phyloP scores from a whole-genome alignment of 1,140 invertebrate genomes.

The Episyrphus balteatus region DNA sequence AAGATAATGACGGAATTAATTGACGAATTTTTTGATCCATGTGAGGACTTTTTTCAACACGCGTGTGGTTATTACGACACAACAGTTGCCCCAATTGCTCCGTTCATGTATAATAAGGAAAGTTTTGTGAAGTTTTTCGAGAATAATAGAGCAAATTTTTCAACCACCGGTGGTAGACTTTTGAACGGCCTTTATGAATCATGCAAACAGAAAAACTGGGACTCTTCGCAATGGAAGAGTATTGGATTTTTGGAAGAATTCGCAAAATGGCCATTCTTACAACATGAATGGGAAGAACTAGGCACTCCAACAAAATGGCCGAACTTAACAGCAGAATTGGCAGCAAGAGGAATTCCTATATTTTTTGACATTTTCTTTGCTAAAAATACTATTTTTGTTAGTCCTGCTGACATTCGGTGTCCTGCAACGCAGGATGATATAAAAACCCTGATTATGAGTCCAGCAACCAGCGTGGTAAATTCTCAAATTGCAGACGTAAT shows the following conservation, averaged over 20 bases:
- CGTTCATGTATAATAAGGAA: conserved; percentile 25
- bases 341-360: conserved; percentile 20
- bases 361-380: conserved; percentile 27
- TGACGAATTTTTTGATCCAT: conserved; percentile 16
- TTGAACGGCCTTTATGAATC: conserved; percentile 16
- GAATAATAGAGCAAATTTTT: conserved; percentile 12
- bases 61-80: conserved; percentile 21
- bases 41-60: conserved; percentile 26
- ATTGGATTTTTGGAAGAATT: conserved; percentile 16
- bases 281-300: conserved; percentile 17
- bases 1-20: conserved; percentile 1
- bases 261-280: conserved; percentile 18
- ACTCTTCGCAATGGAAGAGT: conserved; percentile 6
- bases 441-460: conserved; percentile 5
- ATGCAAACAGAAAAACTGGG: conserved; percentile 9
- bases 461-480: conserved; percentile 8
- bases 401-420: conserved; percentile 13
- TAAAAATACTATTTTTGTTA: conserved; percentile 20
- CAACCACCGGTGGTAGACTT: conserved; percentile 14
- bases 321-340: conserved; percentile 18
- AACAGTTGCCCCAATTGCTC: conserved; percentile 2
- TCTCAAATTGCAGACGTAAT: conserved; percentile 16
- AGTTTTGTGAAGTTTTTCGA: conserved; percentile 27
- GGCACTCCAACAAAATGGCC: conserved; percentile 21
- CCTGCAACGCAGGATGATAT: conserved; percentile 13